Conservation (phyloP, 2,113 vertebrate genomes). For the Passer domesticus region DNA sequence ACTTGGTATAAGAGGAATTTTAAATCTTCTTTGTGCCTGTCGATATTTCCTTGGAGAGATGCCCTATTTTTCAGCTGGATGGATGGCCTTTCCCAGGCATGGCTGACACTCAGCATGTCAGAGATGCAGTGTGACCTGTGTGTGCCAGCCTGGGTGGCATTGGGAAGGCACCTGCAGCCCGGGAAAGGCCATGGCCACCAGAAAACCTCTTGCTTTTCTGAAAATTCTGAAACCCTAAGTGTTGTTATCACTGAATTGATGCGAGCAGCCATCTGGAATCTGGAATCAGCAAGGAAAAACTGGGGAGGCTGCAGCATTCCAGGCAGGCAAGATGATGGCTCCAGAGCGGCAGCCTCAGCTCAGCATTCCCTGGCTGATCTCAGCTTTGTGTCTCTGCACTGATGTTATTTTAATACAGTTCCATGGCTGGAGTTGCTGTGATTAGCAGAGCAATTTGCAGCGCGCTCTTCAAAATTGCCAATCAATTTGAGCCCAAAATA, state of each 20-base stretch:
- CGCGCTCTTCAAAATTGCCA: conserved; percentile 50
- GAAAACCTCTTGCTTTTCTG: not conserved
- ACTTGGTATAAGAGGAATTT: not conserved
- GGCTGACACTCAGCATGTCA: not conserved
- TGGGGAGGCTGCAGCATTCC: not conserved
- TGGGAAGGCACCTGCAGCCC: not conserved
- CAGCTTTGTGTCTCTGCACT: not conserved
- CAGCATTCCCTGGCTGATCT: not conserved
- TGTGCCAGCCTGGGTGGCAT: rapidly evolving
- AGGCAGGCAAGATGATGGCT: not conserved
- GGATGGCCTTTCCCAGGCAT: not conserved
- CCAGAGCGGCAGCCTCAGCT: not conserved
- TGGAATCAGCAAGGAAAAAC: not conserved
- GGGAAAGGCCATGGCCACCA: not conserved
- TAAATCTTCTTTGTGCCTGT: not conserved
- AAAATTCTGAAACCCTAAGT: not conserved
- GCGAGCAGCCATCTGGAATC: not conserved
- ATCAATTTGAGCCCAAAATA: conserved; percentile 41
- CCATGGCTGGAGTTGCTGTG: conserved; percentile 24
- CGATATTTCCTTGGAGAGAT: not conserved
- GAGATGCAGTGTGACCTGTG: rapidly evolving
- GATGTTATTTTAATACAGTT: conserved; percentile 55
- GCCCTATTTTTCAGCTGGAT: not conserved
- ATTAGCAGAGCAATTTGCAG: conserved; percentile 56
- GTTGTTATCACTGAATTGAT: not conserved